Evolutionary conservation across 2,797 vertebrate species (phyloP).

Genomic region (Rhinella marina): DNA sequence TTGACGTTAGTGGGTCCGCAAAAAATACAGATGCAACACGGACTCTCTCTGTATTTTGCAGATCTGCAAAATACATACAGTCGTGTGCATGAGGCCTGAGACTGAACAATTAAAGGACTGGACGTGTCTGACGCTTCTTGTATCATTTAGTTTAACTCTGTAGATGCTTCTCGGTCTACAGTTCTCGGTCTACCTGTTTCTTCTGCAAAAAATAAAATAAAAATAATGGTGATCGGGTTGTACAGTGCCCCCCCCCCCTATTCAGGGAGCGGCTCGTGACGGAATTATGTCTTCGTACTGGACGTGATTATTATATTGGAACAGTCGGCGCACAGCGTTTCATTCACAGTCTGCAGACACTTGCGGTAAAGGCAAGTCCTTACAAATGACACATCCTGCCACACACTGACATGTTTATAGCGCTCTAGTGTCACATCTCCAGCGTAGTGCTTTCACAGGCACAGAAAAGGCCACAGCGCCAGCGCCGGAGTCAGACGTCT

Average conservation of each 20-base stretch:
- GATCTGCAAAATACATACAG: too few species aligned
- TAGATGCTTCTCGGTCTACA: too few species aligned
- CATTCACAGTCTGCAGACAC: not conserved
- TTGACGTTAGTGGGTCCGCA: too few species aligned
- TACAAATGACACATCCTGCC: conserved; percentile 33
- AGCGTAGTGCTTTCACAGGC: not conserved
- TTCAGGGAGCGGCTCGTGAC: not conserved
- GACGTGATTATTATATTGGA: conserved; percentile 40
- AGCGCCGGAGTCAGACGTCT: not conserved
- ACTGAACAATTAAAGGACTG: too few species aligned
- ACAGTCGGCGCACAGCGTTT: conserved; percentile 24
- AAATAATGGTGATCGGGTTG: not conserved
- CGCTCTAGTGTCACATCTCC: conserved; percentile 10
- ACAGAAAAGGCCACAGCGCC: conserved; percentile 19
- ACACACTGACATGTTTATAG: conserved; percentile 40
- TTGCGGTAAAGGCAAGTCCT: conserved; percentile 36
- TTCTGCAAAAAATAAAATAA: not conserved
- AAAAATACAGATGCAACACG: too few species aligned
- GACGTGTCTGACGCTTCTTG: too few species aligned
- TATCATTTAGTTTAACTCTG: too few species aligned
- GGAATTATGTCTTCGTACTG: not conserved
- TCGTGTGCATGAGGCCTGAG: too few species aligned
- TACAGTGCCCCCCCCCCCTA: not conserved
- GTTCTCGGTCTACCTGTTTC: too few species aligned
- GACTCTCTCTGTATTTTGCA: too few species aligned